Evolutionary conservation across 2,113 vertebrate species (phyloP).

Genomic region (Sigmodon hispidus): DNA sequence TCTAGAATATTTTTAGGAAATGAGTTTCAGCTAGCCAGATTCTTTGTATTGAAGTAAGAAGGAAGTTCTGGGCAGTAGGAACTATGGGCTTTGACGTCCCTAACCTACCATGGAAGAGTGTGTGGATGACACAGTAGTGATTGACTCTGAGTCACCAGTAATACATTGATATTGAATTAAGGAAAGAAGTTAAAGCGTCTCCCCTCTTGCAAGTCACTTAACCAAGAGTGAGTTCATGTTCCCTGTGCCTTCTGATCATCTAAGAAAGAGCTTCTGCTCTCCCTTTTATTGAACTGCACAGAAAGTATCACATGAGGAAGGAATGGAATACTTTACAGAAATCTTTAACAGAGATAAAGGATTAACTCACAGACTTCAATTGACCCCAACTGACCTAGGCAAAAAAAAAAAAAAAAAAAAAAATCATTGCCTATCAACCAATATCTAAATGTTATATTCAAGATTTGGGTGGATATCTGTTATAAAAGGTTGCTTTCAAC

Average conservation of each 20-base stretch:
- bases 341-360: not conserved
- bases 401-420: not conserved
- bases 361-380: not conserved
- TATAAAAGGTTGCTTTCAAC: not conserved
- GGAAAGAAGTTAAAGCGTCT: not conserved
- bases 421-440: not conserved
- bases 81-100: not conserved
- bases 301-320: not conserved
- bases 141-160: too few relatives aligned
- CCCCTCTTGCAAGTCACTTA: not conserved
- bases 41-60: slow-evolving; percentile 40
- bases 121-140: not conserved
- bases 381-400: not conserved
- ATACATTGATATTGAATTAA: not conserved
- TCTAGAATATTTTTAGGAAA: not conserved
- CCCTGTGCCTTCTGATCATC: not conserved
- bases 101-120: not conserved
- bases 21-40: not conserved
- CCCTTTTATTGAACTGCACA: not conserved
- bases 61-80: not conserved
- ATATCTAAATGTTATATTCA: not conserved
- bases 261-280: not conserved
- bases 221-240: not conserved
- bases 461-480: not conserved
- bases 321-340: not conserved